phyloP scores from a whole-genome alignment of 2,113 vertebrate species.

The Ictalurus furcatus region DNA sequence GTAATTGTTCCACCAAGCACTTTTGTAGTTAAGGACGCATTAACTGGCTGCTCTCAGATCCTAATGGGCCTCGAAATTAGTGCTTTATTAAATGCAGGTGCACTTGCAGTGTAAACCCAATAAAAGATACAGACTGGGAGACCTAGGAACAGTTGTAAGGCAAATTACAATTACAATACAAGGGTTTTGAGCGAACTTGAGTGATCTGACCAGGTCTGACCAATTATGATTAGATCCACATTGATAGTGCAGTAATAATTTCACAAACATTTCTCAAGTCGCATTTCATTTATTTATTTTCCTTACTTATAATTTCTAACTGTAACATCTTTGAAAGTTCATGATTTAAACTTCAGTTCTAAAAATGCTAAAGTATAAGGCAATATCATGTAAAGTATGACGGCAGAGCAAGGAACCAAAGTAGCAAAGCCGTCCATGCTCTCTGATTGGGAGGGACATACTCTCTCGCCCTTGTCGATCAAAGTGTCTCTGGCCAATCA shows the following conservation, averaged over 20 bases:
- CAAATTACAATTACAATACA: not conserved
- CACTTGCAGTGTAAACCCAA: not conserved
- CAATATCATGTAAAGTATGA: not conserved
- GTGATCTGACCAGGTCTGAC: not conserved
- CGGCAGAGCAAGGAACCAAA: not conserved
- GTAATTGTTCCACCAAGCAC: not conserved
- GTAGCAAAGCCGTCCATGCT: not conserved
- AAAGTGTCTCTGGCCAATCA: not conserved
- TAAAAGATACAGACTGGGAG: not conserved
- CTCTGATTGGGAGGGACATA: not conserved
- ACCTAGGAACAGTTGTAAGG: not conserved
- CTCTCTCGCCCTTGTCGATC: not conserved
- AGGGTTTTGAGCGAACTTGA: not conserved
- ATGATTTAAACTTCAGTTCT: not conserved
- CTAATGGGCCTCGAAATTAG: not conserved
- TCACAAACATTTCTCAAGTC: not conserved
- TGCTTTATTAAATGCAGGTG: slow-evolving; percentile 9
- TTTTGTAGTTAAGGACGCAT: not conserved
- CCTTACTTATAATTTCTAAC: not conserved
- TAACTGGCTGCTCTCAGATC: not conserved
- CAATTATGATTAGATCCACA: not conserved
- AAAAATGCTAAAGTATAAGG: not conserved
- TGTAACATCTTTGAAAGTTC: not conserved
- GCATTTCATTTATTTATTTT: not conserved
- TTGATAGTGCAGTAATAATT: not conserved